phyloP scores from a whole-genome alignment of 2,888 invertebrate species.

The Eucera pruinosa region DNA sequence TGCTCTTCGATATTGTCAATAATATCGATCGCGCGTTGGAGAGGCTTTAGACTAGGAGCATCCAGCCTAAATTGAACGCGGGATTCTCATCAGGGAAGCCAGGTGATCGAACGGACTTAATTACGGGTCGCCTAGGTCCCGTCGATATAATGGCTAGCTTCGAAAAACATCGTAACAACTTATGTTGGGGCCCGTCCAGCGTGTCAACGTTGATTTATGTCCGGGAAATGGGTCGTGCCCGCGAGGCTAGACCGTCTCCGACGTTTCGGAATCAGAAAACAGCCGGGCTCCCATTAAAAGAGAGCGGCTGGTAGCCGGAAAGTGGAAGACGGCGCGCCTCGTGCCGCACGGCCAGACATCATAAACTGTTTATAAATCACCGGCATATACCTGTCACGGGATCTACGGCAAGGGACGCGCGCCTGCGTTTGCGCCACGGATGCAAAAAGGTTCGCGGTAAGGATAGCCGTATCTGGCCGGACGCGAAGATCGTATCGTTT shows the following conservation, averaged over 20 bases:
- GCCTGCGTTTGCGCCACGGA: slow-evolving; percentile 53
- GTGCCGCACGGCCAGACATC: slow-evolving; percentile 53
- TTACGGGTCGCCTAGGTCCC: slow-evolving; percentile 75
- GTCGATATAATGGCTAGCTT: slow-evolving; percentile 82
- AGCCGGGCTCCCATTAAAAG: slow-evolving; percentile 70
- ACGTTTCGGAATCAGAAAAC: slow-evolving; percentile 73
- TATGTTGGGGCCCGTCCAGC: slow-evolving; percentile 50
- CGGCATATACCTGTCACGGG: slow-evolving; percentile 65
- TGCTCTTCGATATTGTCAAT: too few relatives aligned
- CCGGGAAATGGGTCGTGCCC: slow-evolving; percentile 82
- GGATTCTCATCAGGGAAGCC: slow-evolving; percentile 75
- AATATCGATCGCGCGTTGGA: too few relatives aligned
- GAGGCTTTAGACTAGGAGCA: too few relatives aligned
- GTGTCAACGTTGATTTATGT: slow-evolving; percentile 82
- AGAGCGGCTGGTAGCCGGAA: slow-evolving; percentile 54
- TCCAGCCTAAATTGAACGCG: slow-evolving; percentile 81
- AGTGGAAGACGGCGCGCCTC: slow-evolving; percentile 46
- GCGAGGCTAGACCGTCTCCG: slow-evolving; percentile 79
- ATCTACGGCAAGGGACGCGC: slow-evolving; percentile 41
- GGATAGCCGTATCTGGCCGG: slow-evolving; percentile 68
- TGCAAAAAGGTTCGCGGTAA: slow-evolving; percentile 53
- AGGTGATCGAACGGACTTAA: slow-evolving; percentile 70
- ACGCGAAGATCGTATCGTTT: slow-evolving; percentile 66
- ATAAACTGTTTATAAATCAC: slow-evolving; percentile 73
- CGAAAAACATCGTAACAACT: slow-evolving; percentile 75